Percentiles rank a stretch among this genome's conserved stretches.
Evolutionary conservation across 2,113 vertebrate genomes (phyloP).

Genomic region (Trichechus manatus): DNA sequence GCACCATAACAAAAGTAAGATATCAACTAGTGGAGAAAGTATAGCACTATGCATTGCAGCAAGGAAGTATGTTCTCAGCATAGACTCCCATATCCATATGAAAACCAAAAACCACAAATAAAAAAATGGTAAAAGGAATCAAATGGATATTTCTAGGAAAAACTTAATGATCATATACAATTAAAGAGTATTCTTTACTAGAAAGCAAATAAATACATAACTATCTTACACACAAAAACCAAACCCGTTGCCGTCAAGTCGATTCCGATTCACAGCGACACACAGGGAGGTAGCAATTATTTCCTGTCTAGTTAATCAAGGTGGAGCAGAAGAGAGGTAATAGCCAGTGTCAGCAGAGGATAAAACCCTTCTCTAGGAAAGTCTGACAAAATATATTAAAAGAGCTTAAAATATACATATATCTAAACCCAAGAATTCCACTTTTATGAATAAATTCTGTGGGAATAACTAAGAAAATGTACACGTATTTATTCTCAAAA

Average conservation of each 20-base stretch:
- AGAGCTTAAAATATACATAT: neutral
- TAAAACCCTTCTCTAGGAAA: too few relatives aligned
- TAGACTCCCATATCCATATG: too few relatives aligned
- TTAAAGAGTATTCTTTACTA: neutral
- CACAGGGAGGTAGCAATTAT: neutral
- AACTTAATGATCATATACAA: neutral
- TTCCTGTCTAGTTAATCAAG: neutral
- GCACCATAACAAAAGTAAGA: neutral
- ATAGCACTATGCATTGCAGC: neutral
- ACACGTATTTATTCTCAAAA: neutral
- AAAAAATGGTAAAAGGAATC: neutral
- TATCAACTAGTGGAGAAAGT: neutral
- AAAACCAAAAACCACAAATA: neutral
- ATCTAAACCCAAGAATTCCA: neutral
- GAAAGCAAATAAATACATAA: neutral
- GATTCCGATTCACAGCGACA: too few relatives aligned
- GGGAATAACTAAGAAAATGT: conserved; percentile 24
- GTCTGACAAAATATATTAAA: too few relatives aligned
- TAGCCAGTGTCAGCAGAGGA: neutral
- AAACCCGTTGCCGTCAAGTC: too few relatives aligned
- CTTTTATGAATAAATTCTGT: neutral
- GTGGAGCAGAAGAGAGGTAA: neutral
- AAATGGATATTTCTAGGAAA: neutral
- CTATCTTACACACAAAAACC: neutral
- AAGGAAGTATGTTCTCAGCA: neutral